phyloP scores from a whole-genome alignment of 92 coral and sea anemone species.

The Anthopleura xanthogrammica region DNA sequence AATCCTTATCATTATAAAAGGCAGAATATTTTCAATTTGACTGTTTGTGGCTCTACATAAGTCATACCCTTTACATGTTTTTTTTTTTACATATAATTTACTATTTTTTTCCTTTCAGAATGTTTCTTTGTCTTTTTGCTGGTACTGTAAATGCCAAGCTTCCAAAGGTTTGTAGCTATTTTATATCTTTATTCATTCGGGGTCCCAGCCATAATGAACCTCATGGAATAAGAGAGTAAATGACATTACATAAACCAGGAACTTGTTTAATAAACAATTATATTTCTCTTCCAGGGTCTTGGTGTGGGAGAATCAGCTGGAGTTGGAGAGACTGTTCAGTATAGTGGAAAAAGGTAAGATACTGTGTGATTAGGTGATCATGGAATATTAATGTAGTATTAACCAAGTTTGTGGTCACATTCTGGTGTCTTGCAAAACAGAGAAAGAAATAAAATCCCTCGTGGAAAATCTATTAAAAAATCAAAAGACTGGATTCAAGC shows the following conservation, averaged over 20 bases:
- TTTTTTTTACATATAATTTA: background rate
- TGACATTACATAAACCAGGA: too few species aligned
- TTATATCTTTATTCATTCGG: too few species aligned
- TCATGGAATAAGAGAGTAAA: too few species aligned
- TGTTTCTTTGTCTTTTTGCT: slow-evolving; percentile 89
- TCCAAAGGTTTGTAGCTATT: slow-evolving; percentile 63
- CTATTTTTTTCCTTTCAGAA: slow-evolving; percentile 47
- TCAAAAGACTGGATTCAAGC: slow-evolving; percentile 90
- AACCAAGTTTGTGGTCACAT: background rate
- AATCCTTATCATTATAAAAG: too few species aligned
- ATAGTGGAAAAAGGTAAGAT: slow-evolving; percentile 58
- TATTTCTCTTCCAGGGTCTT: slow-evolving; percentile 45
- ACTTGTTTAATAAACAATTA: too few species aligned
- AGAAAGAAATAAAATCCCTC: slow-evolving; percentile 51
- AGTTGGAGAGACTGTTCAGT: slow-evolving; percentile 57
- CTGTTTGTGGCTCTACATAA: too few species aligned
- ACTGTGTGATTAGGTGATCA: background rate
- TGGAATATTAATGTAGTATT: background rate
- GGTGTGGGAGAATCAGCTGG: slow-evolving; percentile 52
- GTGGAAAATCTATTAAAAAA: slow-evolving; percentile 82
- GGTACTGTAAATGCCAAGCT: slow-evolving; percentile 67
- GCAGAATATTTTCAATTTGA: too few species aligned
- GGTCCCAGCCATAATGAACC: too few species aligned
- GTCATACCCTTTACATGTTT: too few species aligned
- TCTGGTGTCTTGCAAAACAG: slow-evolving; percentile 22